These are phyloP conservation scores for Gyps fulvus DNA, from an alignment of 2,113 vertebrate species.

Conservation along the genomic window DNA sequence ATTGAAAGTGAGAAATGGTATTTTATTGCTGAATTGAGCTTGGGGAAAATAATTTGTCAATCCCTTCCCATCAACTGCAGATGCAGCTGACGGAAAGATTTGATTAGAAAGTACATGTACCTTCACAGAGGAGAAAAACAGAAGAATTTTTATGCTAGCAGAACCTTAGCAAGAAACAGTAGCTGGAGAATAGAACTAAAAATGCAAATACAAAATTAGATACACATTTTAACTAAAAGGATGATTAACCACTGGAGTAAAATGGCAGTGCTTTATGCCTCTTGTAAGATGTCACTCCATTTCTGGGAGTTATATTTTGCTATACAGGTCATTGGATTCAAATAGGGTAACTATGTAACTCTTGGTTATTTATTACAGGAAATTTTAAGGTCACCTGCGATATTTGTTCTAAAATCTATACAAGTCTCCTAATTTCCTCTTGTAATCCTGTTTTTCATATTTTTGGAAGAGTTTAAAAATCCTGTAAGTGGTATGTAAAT, in stretches of 20 bases:
- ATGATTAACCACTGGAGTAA: not conserved
- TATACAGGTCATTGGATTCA: not conserved
- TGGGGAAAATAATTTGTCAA: not conserved
- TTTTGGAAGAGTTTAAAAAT: not conserved
- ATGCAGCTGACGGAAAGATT: not conserved
- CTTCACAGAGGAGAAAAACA: not conserved
- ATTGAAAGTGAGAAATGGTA: not conserved
- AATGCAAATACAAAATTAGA: not conserved
- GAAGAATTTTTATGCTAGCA: not conserved
- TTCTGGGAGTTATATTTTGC: not conserved
- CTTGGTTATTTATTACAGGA: not conserved
- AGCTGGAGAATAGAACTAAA: not conserved
- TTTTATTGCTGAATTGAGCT: constrained; percentile 4
- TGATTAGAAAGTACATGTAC: not conserved
- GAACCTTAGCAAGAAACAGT: not conserved
- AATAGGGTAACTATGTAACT: not conserved
- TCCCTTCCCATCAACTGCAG: not conserved
- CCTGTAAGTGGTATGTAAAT: not conserved
- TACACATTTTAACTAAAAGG: not conserved
- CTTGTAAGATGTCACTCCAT: not conserved
- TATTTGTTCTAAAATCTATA: not conserved
- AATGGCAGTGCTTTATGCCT: not conserved
- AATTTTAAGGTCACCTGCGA: not conserved
- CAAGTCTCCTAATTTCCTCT: not conserved
- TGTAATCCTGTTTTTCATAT: not conserved